phyloP scores from a whole-genome alignment of 2,888 invertebrate species.

The Amphiduros pacificus region DNA sequence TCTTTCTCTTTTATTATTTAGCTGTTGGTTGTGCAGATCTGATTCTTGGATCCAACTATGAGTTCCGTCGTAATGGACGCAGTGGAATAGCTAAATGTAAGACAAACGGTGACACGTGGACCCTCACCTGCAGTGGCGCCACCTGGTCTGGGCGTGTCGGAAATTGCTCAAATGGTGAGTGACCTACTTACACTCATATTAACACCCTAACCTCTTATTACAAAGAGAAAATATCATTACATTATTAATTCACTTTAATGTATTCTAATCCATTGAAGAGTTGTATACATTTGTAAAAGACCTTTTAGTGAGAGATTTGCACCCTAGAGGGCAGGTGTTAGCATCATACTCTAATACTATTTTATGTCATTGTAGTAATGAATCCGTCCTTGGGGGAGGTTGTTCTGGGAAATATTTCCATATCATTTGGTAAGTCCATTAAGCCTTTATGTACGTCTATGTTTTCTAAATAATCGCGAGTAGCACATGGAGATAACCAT shows the following conservation, averaged over 20 bases:
- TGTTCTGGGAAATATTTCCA: constrained; percentile 14
- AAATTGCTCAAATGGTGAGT: constrained; percentile 13
- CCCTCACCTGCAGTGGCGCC: constrained; percentile 1
- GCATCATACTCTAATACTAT: too few species aligned
- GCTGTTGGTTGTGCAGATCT: constrained; percentile 14
- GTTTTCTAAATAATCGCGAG: too few species aligned
- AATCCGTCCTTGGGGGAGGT: constrained; percentile 13
- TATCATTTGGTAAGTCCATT: constrained; percentile 20
- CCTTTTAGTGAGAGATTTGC: too few species aligned
- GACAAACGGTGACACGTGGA: constrained; percentile 12
- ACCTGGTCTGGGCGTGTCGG: constrained; percentile 9
- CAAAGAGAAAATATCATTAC: too few species aligned
- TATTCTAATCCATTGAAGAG: too few species aligned
- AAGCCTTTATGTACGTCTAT: too few species aligned
- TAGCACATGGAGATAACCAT: too few species aligned
- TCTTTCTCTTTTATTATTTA: background rate
- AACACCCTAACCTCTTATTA: too few species aligned
- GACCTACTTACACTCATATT: background rate
- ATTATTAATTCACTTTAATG: too few species aligned
- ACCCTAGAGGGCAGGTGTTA: too few species aligned
- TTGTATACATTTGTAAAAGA: too few species aligned
- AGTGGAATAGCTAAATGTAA: constrained; percentile 4
- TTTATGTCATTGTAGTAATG: too few species aligned
- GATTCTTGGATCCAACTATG: constrained; percentile 1
- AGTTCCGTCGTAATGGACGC: constrained; percentile 6